Evolutionary conservation across 1,140 invertebrate species (phyloP).

Genomic region (Saccostrea glomerata): DNA sequence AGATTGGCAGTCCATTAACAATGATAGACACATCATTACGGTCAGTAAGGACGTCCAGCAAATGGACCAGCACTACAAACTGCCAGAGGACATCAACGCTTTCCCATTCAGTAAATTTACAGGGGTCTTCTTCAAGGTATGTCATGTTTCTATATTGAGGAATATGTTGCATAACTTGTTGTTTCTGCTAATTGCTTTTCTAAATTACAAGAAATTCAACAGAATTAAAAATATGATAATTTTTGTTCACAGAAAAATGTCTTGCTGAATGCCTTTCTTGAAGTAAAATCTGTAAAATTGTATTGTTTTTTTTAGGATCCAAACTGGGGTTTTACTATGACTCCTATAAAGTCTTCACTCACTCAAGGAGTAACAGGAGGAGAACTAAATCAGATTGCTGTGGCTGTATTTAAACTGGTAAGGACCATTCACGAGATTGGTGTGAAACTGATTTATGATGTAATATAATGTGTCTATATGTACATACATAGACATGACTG

Average conservation of each 20-base stretch:
- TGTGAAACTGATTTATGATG: neutral
- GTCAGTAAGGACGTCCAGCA: conserved; percentile 84
- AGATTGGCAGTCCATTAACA: conserved; percentile 91
- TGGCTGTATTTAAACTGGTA: conserved; percentile 94
- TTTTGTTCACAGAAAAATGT: neutral
- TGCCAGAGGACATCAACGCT: conserved; percentile 93
- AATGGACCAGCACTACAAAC: conserved; percentile 77
- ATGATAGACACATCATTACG: conserved; percentile 91
- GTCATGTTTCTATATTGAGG: neutral
- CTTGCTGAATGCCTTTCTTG: neutral
- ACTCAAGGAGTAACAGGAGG: conserved; percentile 76
- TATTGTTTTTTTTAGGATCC: conserved; percentile 82
- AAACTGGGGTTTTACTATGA: conserved; percentile 90
- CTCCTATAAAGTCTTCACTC: conserved; percentile 94
- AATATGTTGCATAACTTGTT: neutral
- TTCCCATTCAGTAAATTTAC: conserved; percentile 97
- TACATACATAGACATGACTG: neutral
- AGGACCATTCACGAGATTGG: conserved; percentile 38
- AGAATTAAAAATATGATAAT: neutral
- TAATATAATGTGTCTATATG: neutral
- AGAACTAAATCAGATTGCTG: conserved; percentile 92
- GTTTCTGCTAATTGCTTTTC: neutral
- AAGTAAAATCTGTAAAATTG: neutral
- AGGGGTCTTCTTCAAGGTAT: conserved; percentile 93
- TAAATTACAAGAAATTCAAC: neutral